Conservation (phyloP, 1,140 invertebrate species). For the Drosophila tropicalis region DNA sequence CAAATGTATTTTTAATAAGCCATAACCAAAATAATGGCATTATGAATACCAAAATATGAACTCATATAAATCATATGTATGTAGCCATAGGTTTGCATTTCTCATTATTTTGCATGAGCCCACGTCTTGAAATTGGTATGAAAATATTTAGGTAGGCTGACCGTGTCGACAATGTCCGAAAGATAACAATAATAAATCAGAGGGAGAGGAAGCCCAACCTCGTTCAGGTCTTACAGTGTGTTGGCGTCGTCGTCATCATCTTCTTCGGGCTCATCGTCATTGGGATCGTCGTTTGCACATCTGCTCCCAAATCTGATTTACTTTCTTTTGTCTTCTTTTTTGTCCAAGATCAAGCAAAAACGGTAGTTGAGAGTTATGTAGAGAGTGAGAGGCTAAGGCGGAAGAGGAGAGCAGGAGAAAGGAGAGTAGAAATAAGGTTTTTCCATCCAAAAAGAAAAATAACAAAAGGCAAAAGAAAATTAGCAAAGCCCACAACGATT, state of each 20-base stretch:
- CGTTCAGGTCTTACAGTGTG: conserved; percentile 24
- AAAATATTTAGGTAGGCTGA: conserved; percentile 77
- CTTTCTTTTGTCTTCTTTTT: conserved; percentile 64
- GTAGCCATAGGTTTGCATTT: not conserved
- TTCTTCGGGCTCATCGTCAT: not conserved
- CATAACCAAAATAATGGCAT: conserved; percentile 48
- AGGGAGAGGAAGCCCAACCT: conserved; percentile 16
- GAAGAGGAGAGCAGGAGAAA: conserved; percentile 33
- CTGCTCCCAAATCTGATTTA: conserved; percentile 81
- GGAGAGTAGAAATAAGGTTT: conserved; percentile 9
- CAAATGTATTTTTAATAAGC: conserved; percentile 72
- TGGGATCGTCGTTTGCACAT: conserved; percentile 51
- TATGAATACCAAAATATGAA: conserved; percentile 26
- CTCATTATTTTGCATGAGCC: conserved; percentile 64
- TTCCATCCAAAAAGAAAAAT: conserved; percentile 23
- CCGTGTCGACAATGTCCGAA: conserved; percentile 67
- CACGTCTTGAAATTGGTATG: conserved; percentile 42
- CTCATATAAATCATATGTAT: conserved; percentile 40
- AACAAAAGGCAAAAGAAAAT: conserved; percentile 61
- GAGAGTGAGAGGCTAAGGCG: conserved; percentile 40
- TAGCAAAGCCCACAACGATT: conserved; percentile 70
- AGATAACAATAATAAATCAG: conserved; percentile 63
- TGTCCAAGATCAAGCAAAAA: conserved; percentile 49
- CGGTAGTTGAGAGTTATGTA: conserved; percentile 56
- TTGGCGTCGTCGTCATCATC: conserved; percentile 36